Evolutionary conservation across 2,797 vertebrate species (phyloP).

Genomic region (Scolopax rusticola): DNA sequence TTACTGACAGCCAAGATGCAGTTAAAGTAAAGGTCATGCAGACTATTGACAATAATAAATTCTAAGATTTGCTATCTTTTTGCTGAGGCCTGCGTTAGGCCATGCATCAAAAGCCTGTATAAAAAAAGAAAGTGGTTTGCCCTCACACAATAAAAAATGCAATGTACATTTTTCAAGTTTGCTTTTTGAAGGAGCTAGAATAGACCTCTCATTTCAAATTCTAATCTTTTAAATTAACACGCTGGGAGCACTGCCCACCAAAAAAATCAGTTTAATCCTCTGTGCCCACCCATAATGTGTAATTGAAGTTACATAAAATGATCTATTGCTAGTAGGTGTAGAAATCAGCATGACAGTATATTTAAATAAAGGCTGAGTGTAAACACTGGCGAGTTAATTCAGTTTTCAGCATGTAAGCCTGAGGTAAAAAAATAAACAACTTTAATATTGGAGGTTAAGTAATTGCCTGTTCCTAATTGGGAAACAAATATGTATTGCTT

Average conservation of each 20-base stretch:
- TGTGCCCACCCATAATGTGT: neutral
- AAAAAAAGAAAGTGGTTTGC: neutral
- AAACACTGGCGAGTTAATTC: constrained; percentile 19
- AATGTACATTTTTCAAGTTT: constrained; percentile 52
- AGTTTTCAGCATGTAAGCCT: neutral
- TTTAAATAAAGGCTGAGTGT: constrained; percentile 38
- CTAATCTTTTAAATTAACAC: constrained; percentile 34
- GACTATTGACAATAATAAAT: constrained; percentile 85
- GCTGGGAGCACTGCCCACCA: neutral
- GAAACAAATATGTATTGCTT: constrained; percentile 17
- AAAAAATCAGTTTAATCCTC: constrained; percentile 1
- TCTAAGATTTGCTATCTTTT: constrained; percentile 82
- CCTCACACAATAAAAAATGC: constrained; percentile 41
- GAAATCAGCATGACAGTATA: neutral
- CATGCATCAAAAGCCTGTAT: constrained; percentile 72
- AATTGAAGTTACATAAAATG: constrained; percentile 31
- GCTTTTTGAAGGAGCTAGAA: constrained; percentile 40
- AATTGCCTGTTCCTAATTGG: constrained; percentile 36
- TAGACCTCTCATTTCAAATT: neutral
- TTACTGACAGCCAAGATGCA: constrained; percentile 82
- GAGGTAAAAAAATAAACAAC: neutral
- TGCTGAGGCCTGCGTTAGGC: constrained; percentile 65
- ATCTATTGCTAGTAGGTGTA: constrained; percentile 23
- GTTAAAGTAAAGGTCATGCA: constrained; percentile 83
- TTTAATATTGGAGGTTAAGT: constrained; percentile 8